phyloP scores from a whole-genome alignment of 2,797 vertebrate genomes.

The Rousettus madagascariensis region DNA sequence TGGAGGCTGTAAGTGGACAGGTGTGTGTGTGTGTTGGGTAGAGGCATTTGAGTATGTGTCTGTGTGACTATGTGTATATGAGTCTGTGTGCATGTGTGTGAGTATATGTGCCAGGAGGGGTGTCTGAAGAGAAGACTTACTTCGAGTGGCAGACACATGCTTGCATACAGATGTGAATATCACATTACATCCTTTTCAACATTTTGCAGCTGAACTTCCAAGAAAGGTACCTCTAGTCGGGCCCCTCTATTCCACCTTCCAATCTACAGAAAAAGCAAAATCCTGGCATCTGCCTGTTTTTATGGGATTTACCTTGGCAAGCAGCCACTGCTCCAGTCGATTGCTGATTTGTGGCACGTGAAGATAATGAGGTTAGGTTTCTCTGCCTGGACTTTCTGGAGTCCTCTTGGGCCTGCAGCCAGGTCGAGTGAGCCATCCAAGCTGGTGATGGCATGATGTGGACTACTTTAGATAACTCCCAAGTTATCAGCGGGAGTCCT shows the following conservation, averaged over 20 bases:
- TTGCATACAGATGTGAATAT: background rate
- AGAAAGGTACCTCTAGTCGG: background rate
- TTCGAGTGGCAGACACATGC: no score
- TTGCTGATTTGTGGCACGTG: background rate
- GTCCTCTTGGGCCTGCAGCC: background rate
- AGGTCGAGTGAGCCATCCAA: accelerated
- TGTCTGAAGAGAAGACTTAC: background rate
- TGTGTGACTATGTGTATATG: background rate
- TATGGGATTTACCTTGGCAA: background rate
- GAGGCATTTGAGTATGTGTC: no score
- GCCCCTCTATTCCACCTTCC: no score
- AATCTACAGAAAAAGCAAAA: background rate
- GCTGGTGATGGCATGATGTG: background rate
- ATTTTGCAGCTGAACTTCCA: background rate
- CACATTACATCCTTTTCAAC: background rate
- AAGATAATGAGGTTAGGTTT: background rate
- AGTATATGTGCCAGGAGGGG: background rate
- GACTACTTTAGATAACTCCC: background rate
- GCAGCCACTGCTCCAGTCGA: background rate
- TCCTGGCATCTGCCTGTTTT: background rate
- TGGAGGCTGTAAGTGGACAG: background rate
- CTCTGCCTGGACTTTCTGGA: background rate
- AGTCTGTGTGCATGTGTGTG: background rate
- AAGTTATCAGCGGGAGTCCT: background rate
- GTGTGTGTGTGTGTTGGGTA: background rate